These are phyloP conservation scores for Rotaria socialis DNA, from an alignment of 2,888 invertebrate genomes.

Conservation along the genomic window DNA sequence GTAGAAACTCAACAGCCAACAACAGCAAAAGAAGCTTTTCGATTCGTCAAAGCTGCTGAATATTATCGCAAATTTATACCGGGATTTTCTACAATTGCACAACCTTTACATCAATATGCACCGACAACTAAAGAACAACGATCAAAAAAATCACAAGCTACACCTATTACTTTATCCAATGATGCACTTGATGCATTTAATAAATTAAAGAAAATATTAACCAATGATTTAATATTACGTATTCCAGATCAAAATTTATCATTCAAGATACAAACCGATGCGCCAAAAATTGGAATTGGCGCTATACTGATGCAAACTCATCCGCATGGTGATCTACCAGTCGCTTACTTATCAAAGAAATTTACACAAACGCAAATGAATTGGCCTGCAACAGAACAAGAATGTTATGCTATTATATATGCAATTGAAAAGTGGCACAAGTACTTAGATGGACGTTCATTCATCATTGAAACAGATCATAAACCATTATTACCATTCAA, in stretches of 20 bases:
- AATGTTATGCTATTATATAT: not conserved
- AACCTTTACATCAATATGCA: not conserved
- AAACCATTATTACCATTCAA: conserved; percentile 3
- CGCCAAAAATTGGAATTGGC: conserved; percentile 28
- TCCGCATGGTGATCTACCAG: conserved; percentile 27
- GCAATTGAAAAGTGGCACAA: conserved; percentile 3
- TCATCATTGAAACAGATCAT: not conserved
- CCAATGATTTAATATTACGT: not conserved
- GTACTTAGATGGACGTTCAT: not conserved
- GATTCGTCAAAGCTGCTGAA: not conserved
- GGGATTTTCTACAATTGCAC: not conserved
- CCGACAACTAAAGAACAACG: not conserved
- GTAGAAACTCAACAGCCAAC: not conserved
- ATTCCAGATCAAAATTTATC: not conserved
- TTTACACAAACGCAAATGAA: not conserved
- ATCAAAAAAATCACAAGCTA: not conserved
- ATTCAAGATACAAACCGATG: conserved; percentile 10
- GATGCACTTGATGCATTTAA: not conserved
- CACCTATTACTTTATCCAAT: not conserved
- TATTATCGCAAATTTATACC: conserved; percentile 15
- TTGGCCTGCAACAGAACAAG: conserved; percentile 1
- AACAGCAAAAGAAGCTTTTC: not conserved
- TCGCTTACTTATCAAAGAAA: conserved; percentile 37
- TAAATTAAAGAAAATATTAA: not conserved
- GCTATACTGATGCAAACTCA: conserved; percentile 35